These are phyloP conservation scores for Carcharodon carcharias DNA, from an alignment of 2,797 vertebrate species.

Conservation along the genomic window DNA sequence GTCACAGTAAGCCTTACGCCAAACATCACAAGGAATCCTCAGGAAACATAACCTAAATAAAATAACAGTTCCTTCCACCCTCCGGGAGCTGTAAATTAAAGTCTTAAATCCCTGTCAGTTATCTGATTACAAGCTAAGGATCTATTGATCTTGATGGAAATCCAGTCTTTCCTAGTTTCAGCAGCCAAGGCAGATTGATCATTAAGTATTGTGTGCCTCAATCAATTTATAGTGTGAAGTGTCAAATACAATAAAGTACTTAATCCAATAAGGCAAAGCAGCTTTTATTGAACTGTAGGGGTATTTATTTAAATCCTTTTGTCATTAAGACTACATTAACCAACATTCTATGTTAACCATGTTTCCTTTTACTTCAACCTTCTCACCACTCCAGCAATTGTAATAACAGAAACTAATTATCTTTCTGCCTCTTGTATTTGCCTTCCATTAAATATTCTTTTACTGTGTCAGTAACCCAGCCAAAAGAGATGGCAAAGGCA, in stretches of 20 bases:
- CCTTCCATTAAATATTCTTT: not conserved
- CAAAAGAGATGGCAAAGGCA: not conserved
- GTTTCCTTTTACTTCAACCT: not conserved
- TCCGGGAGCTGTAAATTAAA: not conserved
- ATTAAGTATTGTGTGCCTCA: not conserved
- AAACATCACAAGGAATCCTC: not conserved
- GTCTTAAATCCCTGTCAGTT: not conserved
- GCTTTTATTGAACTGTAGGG: not conserved
- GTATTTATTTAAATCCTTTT: slow-evolving; percentile 18
- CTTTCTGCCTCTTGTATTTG: not conserved
- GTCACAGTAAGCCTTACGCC: not conserved
- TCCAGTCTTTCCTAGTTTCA: not conserved
- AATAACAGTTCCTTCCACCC: not conserved
- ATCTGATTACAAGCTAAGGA: slow-evolving; percentile 14
- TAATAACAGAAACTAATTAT: not conserved
- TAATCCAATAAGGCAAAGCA: slow-evolving; percentile 30
- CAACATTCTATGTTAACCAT: not conserved
- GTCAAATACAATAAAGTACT: slow-evolving; percentile 28
- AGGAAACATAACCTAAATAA: slow-evolving; percentile 5
- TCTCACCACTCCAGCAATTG: not conserved
- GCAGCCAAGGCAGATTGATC: not conserved
- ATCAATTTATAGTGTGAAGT: slow-evolving; percentile 20
- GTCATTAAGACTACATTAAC: slow-evolving; percentile 6
- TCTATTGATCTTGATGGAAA: slow-evolving; percentile 3
- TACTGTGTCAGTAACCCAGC: not conserved